Base-by-base conservation (phyloP, 1,140 invertebrate genomes). In the Hylyphantes graminicola region DNA sequence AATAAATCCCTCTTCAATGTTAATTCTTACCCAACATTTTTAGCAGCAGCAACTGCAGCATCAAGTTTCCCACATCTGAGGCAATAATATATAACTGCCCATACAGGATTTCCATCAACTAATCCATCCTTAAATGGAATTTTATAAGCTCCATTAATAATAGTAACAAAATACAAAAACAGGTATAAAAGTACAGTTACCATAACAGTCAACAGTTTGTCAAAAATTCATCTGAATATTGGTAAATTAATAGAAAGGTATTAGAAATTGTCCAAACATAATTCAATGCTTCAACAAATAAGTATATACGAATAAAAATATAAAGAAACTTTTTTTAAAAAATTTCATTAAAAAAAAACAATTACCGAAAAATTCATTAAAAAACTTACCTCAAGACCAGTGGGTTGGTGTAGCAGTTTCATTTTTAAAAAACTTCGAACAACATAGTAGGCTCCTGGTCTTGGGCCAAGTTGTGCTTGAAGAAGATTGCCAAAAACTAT, bases 11-110 rank as follows among this genome's bases (percentile, higher is more conserved):
- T 15, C 12, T 51, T 53, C 54, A 15, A 73, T 76, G 64, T 74
- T n/a, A n/a, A n/a, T n/a, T 89, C 89, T 88, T 90, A 93, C 93
- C 92, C 93, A 81, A 93, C 93, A 87, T 94, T 93, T 87, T 92
- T 92, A 7, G 96, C 91, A 87, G 94, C 95, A 85, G 94, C 90
- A 8, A 96, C 88, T 1, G 96, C 96, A 6, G 96, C 95, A 86
- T 92, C 92, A 35, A 94, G 90, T 89, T 97, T 96, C 0, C 97
- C 97, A 89, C 95, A 94, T 74, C 97, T 91, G 76, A 98, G 90
- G 88, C 96, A 97, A 89, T 96, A 97, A 89, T 96, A 99, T 13
- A 97, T 93, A 88, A 97, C 91, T 0, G 96, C 94, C 96, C 96
- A 98, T 7, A 97, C 91, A 0, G 96, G 96, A 85, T 93, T 93